Evolutionary conservation across 1,140 invertebrate species (phyloP).

Genomic region (Aleiodes sp.): DNA sequence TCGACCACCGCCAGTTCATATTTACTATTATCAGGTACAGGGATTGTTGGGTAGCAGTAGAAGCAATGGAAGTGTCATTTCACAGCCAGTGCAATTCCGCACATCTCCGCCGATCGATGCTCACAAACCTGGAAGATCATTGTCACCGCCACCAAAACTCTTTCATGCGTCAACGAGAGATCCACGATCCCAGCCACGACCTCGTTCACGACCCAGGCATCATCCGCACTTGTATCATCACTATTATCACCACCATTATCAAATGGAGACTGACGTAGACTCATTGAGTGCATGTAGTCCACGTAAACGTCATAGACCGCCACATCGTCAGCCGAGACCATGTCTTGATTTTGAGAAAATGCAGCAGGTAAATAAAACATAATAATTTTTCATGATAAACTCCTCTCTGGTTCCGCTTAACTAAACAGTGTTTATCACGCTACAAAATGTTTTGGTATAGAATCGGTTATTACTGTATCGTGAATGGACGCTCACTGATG

Average conservation of each 20-base stretch:
- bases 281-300: slow-evolving; percentile 70
- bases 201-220: slow-evolving; percentile 52
- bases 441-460: background rate
- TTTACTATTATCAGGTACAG: slow-evolving; percentile 62
- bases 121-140: slow-evolving; percentile 78
- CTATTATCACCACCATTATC: slow-evolving; percentile 43
- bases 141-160: slow-evolving; percentile 78
- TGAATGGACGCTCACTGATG: slow-evolving; percentile 17
- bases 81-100: slow-evolving; percentile 86
- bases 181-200: slow-evolving; percentile 44
- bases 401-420: no score
- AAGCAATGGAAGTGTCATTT: slow-evolving; percentile 63
- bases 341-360: slow-evolving; percentile 96
- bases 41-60: slow-evolving; percentile 67
- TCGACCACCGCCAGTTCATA: no score
- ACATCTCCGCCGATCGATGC: slow-evolving; percentile 89
- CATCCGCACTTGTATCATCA: slow-evolving; percentile 49
- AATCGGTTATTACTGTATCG: slow-evolving; percentile 27
- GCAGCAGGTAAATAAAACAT: slow-evolving; percentile 90
- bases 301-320: slow-evolving; percentile 71
- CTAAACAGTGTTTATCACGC: no score
- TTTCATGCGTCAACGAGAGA: slow-evolving; percentile 71
- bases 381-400: no score
- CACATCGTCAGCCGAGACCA: slow-evolving; percentile 78
- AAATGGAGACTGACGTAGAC: slow-evolving; percentile 50